Evolutionary conservation across 2,888 invertebrate genomes (phyloP).

Genomic region (Ochropleura plecta): DNA sequence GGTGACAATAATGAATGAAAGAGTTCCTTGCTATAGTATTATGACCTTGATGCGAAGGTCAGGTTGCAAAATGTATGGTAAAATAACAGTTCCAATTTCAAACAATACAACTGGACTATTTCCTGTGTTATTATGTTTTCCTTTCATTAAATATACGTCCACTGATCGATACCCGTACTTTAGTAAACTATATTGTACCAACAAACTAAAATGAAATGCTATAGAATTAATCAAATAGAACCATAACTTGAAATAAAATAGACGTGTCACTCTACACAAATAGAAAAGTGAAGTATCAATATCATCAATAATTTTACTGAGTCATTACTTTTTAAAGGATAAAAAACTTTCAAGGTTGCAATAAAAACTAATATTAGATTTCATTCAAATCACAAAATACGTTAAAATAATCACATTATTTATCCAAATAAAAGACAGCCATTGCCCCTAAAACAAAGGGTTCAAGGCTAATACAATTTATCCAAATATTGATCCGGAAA

Average conservation of each 20-base stretch:
- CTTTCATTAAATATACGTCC: background rate
- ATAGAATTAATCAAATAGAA: background rate
- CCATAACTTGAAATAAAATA: background rate
- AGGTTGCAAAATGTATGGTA: background rate
- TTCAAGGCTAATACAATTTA: constrained; percentile 16
- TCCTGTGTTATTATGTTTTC: constrained; percentile 1
- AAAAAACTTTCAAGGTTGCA: background rate
- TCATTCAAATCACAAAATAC: background rate
- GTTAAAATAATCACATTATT: background rate
- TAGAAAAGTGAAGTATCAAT: background rate
- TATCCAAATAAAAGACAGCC: background rate
- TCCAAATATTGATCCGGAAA: constrained; percentile 13
- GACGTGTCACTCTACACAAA: background rate
- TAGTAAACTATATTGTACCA: no score
- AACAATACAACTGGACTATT: constrained; percentile 11
- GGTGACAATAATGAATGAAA: constrained; percentile 24
- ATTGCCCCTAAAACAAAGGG: background rate
- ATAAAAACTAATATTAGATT: background rate
- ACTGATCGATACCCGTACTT: background rate
- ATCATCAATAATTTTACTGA: background rate
- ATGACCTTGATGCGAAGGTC: background rate
- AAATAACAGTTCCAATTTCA: background rate
- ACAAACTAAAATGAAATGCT: background rate
- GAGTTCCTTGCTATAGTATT: background rate
- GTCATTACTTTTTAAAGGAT: constrained; percentile 6